Conservation (phyloP, 2,888 invertebrate genomes). For the Chymomyza fuscimana region DNA sequence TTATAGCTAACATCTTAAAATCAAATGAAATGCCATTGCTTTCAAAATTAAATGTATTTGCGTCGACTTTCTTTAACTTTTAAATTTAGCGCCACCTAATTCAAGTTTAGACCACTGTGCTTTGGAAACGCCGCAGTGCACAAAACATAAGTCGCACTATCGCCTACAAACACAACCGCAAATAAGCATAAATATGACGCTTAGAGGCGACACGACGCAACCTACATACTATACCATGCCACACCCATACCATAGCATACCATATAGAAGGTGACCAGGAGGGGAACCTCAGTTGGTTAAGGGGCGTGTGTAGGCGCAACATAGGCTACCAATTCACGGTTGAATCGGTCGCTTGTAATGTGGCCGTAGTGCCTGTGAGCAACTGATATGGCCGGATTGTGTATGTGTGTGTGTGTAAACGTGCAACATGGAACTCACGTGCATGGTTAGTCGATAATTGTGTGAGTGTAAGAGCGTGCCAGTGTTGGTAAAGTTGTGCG, state of each 20-base stretch:
- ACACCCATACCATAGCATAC: too few species aligned
- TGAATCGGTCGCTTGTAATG: constrained; percentile 3
- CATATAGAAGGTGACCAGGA: constrained; percentile 18
- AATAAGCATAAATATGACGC: constrained; percentile 51
- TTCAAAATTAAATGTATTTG: too few species aligned
- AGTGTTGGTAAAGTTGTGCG: not conserved
- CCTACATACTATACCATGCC: not conserved
- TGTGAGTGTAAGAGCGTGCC: constrained; percentile 3
- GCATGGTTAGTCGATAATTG: constrained; percentile 1
- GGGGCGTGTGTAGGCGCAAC: not conserved
- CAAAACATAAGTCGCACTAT: constrained; percentile 71
- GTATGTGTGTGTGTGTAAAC: constrained; percentile 21
- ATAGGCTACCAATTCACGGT: not conserved
- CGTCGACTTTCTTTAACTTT: too few species aligned
- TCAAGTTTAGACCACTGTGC: not conserved
- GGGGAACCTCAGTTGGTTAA: constrained; percentile 30
- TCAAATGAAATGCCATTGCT: too few species aligned
- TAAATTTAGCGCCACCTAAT: not conserved
- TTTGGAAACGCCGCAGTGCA: constrained; percentile 28
- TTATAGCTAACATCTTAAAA: too few species aligned
- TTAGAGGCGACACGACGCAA: constrained; percentile 21
- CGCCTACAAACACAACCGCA: constrained; percentile 57
- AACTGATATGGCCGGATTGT: constrained; percentile 31
- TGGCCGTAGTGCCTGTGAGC: constrained; percentile 12
- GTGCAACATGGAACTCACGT: not conserved